A percentile compares a stretch with the other conserved stretches of the same genome.
Evolutionary conservation across 1,140 invertebrate genomes (phyloP).

Genomic region (Solenopsis fugax): DNA sequence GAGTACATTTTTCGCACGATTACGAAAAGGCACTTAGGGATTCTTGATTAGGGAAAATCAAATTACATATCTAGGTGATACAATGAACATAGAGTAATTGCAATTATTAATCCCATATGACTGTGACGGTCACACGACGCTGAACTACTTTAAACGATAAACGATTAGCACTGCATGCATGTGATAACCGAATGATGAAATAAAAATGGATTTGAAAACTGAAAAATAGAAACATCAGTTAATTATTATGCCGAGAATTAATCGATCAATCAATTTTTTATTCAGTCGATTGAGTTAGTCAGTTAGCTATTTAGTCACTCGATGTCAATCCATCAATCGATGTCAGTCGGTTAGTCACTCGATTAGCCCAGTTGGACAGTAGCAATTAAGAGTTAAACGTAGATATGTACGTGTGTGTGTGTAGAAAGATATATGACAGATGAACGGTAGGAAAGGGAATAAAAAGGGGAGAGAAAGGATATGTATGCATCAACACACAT

Average conservation of each 20-base stretch:
- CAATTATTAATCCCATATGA: constrained; percentile 50
- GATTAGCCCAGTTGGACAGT: constrained; percentile 47
- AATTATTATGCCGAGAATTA: constrained; percentile 11
- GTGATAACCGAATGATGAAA: constrained; percentile 65
- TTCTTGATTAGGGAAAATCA: constrained; percentile 69
- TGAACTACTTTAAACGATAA: constrained; percentile 72
- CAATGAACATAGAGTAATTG: constrained; percentile 73
- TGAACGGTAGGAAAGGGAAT: constrained; percentile 58
- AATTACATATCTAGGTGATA: constrained; percentile 73
- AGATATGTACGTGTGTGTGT: constrained; percentile 36
- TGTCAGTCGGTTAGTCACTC: constrained; percentile 40
- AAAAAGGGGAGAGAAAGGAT: constrained; percentile 53
- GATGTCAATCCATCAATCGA: constrained; percentile 26
- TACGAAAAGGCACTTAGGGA: constrained; percentile 65
- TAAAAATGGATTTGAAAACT: constrained; percentile 59
- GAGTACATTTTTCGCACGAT: constrained; percentile 38
- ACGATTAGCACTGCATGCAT: constrained; percentile 75
- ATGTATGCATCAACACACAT: constrained; percentile 49
- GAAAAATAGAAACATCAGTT: constrained; percentile 50
- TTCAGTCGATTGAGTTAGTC: constrained; percentile 22
- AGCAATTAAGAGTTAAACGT: constrained; percentile 54
- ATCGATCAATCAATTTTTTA: constrained; percentile 40
- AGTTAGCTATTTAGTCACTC: constrained; percentile 48
- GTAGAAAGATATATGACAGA: constrained; percentile 42
- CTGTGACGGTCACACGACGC: constrained; percentile 56